Evolutionary conservation across 2,797 vertebrate genomes (phyloP), one percentile per base, ranked within the genome.

Genomic region (Phoeniculus purpureus): DNA sequence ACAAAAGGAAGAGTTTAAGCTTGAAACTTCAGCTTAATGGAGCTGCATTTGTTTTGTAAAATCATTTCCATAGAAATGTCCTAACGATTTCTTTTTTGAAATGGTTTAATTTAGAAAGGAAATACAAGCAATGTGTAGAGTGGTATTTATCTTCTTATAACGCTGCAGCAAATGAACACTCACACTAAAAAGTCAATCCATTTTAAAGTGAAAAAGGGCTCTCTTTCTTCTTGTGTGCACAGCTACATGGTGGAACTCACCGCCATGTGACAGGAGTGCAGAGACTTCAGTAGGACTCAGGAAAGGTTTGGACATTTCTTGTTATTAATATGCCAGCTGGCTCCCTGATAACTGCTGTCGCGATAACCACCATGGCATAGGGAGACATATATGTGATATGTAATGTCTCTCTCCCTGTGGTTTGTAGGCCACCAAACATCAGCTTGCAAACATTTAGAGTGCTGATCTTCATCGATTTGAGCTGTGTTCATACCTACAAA

Each of bases 1-100:
- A 70, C 54, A 86, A 92, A 91, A 80, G 0, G 2, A 94, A 48
- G 17, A 67, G 37, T 15, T 89, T 74, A 55, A 67, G 72, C 58
- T 29, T 76, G 64, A 81, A 81, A 81, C 67, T 94, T 86, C 66
- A 54, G 50, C n/a, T 72, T 86, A 91, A 87, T 8, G 34, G 78
- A 71, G 5, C 18, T 61, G 27, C 13, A 19, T 79, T 81, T 91
- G 73, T 88, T 54, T 70, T 47, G 34, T 55, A 70, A 91, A 86
- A 81, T 12, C 9, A 26, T 93, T 93, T 34, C 58, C 34, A 29
- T 51, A 34, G 62, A 89, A 85, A 82, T 72, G 82, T 90, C 70
- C 34, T 72, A 60, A 60, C 31, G 6, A 82, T 34, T 90, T 89
- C 45, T 59, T 89, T 37, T 74, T 68, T 43, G 22, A 86, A 87